These are phyloP conservation scores for Copidosoma floridanum DNA, from an alignment of 1,140 invertebrate genomes.

Conservation along the genomic window DNA sequence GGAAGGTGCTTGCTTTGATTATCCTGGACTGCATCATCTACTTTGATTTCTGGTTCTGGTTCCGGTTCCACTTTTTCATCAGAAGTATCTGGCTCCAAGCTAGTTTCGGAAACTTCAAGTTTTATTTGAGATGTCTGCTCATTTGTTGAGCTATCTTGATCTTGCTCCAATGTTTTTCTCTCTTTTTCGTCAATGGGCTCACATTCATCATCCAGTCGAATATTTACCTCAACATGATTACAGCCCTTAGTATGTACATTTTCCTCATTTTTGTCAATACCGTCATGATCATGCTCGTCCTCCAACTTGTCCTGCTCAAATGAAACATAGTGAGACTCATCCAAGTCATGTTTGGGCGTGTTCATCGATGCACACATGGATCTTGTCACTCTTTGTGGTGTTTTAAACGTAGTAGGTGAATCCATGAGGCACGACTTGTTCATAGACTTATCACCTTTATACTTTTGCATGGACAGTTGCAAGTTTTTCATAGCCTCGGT, in stretches of 20 bases:
- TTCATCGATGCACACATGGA: slow-evolving; percentile 25
- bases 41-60: neutral
- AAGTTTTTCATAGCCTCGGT: slow-evolving; percentile 34
- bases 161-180: no score
- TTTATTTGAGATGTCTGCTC: slow-evolving; percentile 6
- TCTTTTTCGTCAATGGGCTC: no score
- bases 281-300: neutral
- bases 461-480: slow-evolving; percentile 30
- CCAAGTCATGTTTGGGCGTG: slow-evolving; percentile 17
- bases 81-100: slow-evolving; percentile 14
- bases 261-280: slow-evolving; percentile 5
- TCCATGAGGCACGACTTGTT: slow-evolving; percentile 30
- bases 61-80: neutral
- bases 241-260: neutral
- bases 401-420: slow-evolving; percentile 29
- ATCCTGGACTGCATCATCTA: neutral
- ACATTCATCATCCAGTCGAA: no score
- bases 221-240: neutral
- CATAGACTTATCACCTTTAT: slow-evolving; percentile 15
- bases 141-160: neutral
- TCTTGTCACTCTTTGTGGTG: slow-evolving; percentile 27
- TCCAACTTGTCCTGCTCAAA: neutral
- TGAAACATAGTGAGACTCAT: neutral
- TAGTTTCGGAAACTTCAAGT: slow-evolving; percentile 12
- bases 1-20: neutral